These are phyloP conservation scores for Thryonomys swinderianus DNA, from an alignment of 2,113 vertebrate genomes.

Conservation along the genomic window DNA sequence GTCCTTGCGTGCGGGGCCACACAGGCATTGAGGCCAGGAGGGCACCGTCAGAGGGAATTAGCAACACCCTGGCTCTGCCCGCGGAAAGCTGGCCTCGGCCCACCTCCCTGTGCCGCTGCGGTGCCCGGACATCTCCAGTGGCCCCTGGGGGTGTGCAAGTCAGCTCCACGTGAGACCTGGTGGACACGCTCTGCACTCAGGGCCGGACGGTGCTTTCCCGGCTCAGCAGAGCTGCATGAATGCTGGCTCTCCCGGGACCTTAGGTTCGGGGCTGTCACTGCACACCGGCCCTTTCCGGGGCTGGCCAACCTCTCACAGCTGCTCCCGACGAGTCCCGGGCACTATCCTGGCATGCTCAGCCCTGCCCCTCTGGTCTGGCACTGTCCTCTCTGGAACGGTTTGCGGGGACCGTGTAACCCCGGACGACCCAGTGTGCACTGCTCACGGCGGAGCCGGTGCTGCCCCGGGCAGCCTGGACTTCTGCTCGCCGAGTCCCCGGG, in stretches of 20 bases:
- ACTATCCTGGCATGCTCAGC: accelerated
- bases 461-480: background rate
- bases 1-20: background rate
- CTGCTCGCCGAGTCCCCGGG: accelerated
- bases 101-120: accelerated
- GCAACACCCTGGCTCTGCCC: background rate
- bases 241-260: too few relatives aligned
- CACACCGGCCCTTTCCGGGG: background rate
- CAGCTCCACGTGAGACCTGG: accelerated
- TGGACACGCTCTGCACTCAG: background rate
- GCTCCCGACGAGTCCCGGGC: too few relatives aligned
- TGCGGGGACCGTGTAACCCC: accelerated
- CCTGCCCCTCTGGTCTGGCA: accelerated
- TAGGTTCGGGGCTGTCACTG: background rate
- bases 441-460: accelerated
- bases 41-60: background rate
- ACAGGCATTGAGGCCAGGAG: too few relatives aligned
- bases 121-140: too few relatives aligned
- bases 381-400: background rate
- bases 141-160: background rate
- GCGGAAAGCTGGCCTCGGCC: accelerated
- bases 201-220: background rate
- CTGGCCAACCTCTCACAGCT: background rate
- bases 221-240: too few relatives aligned
- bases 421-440: too few relatives aligned